A percentile compares a stretch with the other conserved stretches of the same genome.
Evolutionary conservation across 2,888 invertebrate genomes (phyloP).

Genomic region (Willowsia nigromaculata): DNA sequence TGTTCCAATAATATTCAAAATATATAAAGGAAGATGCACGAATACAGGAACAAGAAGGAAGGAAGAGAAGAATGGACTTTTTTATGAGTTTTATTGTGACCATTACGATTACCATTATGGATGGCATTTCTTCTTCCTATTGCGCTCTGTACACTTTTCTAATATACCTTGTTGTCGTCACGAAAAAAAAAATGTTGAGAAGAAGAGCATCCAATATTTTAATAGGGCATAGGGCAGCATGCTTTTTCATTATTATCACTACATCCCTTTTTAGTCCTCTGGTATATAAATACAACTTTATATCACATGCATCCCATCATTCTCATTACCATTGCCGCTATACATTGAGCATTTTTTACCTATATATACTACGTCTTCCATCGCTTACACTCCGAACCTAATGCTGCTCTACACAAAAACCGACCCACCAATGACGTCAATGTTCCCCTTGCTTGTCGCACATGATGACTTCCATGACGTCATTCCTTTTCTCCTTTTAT

Average conservation of each 20-base stretch:
- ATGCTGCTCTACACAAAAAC: neutral
- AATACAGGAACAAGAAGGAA: neutral
- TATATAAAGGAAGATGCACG: neutral
- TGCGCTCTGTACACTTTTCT: neutral
- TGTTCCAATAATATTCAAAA: slow-evolving; percentile 29
- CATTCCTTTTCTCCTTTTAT: slow-evolving; percentile 47
- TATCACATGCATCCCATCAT: slow-evolving; percentile 37
- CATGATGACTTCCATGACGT: slow-evolving; percentile 67
- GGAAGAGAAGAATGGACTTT: slow-evolving; percentile 4
- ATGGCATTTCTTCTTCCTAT: slow-evolving; percentile 2
- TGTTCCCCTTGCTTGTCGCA: slow-evolving; percentile 67
- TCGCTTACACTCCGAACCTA: neutral
- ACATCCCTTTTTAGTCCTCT: neutral
- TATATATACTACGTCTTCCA: slow-evolving; percentile 1
- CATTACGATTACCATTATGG: slow-evolving; percentile 27
- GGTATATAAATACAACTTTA: neutral
- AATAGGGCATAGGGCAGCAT: neutral
- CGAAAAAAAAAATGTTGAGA: neutral
- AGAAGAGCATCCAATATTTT: neutral
- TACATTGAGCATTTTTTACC: too few relatives aligned
- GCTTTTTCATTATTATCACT: neutral
- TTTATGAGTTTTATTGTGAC: slow-evolving; percentile 23
- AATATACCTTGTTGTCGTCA: slow-evolving; percentile 4
- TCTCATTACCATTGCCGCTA: neutral
- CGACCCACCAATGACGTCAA: slow-evolving; percentile 59